These are phyloP conservation scores for Drosophila erecta DNA, from an alignment of 1,140 invertebrate genomes.

Conservation along the genomic window DNA sequence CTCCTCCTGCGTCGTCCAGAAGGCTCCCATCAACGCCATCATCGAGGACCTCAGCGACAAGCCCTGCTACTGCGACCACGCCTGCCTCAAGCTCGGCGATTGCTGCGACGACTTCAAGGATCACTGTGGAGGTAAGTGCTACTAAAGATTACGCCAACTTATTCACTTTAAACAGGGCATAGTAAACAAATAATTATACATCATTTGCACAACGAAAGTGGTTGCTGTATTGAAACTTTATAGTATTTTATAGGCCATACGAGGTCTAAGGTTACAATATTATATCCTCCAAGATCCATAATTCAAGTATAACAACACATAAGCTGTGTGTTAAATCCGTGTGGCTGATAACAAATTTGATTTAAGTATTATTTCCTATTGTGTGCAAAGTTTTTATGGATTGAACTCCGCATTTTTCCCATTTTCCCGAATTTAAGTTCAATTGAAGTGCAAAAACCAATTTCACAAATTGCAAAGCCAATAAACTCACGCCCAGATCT, in stretches of 20 bases:
- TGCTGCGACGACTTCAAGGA: slow-evolving; percentile 94
- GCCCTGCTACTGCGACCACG: slow-evolving; percentile 95
- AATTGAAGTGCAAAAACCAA: slow-evolving; percentile 10
- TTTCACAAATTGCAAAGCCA: slow-evolving; percentile 34
- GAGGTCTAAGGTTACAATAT: too few species aligned
- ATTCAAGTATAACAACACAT: too few species aligned
- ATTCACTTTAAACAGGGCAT: too few species aligned
- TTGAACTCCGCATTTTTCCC: not conserved
- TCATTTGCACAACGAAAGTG: too few species aligned
- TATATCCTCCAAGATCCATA: too few species aligned
- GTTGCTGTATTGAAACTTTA: too few species aligned
- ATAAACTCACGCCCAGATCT: not conserved
- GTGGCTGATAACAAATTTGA: too few species aligned
- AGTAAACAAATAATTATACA: too few species aligned
- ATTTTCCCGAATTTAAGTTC: not conserved
- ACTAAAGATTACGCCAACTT: too few species aligned
- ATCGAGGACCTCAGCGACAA: slow-evolving; percentile 92
- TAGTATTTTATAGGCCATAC: too few species aligned
- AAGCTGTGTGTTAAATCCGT: too few species aligned
- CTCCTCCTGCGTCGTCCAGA: slow-evolving; percentile 94
- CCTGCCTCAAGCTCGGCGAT: slow-evolving; percentile 93
- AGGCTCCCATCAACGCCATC: slow-evolving; percentile 92
- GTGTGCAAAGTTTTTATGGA: slow-evolving; percentile 13
- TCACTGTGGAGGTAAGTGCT: slow-evolving; percentile 91
- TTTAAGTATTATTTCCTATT: too few species aligned